Evolutionary conservation across 2,797 vertebrate species (phyloP).

Genomic region (Sphaeramia orbicularis): DNA sequence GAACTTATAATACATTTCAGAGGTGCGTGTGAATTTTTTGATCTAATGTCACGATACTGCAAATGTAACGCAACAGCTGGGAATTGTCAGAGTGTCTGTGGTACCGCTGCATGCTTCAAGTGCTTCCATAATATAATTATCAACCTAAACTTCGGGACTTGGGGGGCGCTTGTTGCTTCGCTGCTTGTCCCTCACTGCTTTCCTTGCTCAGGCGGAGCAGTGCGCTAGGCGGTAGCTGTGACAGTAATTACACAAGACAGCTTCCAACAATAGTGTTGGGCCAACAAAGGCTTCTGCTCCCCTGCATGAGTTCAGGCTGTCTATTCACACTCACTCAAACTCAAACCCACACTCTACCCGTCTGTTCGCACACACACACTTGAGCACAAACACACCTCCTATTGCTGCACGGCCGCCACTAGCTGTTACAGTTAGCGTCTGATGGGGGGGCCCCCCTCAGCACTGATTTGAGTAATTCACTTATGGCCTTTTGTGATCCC

Average conservation of each 20-base stretch:
- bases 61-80: conserved; percentile 54
- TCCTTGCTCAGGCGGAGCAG: conserved; percentile 45
- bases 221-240: conserved; percentile 67
- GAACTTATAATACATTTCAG: neutral
- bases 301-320: conserved; percentile 72
- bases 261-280: conserved; percentile 83
- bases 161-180: conserved; percentile 33
- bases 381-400: conserved; percentile 67
- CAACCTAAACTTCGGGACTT: conserved; percentile 59
- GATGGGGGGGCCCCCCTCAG: conserved; percentile 50
- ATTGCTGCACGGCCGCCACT: conserved; percentile 61
- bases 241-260: conserved; percentile 80
- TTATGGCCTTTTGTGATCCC: conserved; percentile 83
- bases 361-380: conserved; percentile 55
- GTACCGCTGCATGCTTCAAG: conserved; percentile 41
- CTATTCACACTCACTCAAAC: conserved; percentile 75
- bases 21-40: conserved; percentile 14
- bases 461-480: conserved; percentile 81
- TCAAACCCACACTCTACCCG: conserved; percentile 68
- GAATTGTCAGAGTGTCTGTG: conserved; percentile 52
- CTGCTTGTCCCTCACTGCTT: conserved; percentile 38
- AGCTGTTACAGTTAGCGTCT: conserved; percentile 74
- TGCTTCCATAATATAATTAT: conserved; percentile 65
- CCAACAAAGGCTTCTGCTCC: conserved; percentile 83
- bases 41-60: conserved; percentile 27